These are phyloP conservation scores for Pristionchus arcanus DNA, from an alignment of 2,888 invertebrate genomes.

Conservation along the genomic window DNA sequence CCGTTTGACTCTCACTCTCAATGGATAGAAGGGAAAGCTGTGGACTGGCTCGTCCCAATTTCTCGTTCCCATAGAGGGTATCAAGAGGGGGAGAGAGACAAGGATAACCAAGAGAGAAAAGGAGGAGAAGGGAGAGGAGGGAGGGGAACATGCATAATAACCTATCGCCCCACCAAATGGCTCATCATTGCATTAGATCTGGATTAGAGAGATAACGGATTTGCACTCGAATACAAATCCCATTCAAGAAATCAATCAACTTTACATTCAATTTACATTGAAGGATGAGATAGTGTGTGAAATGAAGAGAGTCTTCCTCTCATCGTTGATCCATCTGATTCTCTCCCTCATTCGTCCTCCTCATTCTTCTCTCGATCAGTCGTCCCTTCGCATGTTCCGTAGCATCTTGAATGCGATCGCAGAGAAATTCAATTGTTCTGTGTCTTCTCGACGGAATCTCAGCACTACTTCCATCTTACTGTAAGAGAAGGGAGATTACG, in stretches of 20 bases:
- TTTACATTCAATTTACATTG: not conserved
- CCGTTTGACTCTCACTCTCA: constrained; percentile 45
- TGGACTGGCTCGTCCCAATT: constrained; percentile 30
- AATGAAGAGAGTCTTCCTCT: not conserved
- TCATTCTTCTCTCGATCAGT: constrained; percentile 15
- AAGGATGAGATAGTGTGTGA: not conserved
- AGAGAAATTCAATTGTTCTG: constrained; percentile 14
- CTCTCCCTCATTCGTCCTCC: constrained; percentile 5
- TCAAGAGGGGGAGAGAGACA: constrained; percentile 31
- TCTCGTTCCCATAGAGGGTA: constrained; percentile 48
- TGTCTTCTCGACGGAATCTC: not conserved
- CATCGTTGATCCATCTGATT: not conserved
- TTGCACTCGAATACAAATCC: not conserved
- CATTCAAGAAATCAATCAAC: not conserved
- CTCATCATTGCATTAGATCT: not conserved
- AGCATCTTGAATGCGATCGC: not conserved
- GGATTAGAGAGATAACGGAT: not conserved
- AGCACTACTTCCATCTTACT: constrained; percentile 23
- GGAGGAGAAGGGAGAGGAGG: not conserved
- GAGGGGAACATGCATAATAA: constrained; percentile 35
- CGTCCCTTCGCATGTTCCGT: constrained; percentile 1
- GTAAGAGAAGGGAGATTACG: constrained; percentile 6
- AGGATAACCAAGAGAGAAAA: constrained; percentile 26
- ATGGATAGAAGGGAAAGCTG: not conserved
- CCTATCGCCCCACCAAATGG: constrained; percentile 16